Evolutionary conservation across 2,888 invertebrate genomes (phyloP).

Genomic region (Netelia fuscicornis): DNA sequence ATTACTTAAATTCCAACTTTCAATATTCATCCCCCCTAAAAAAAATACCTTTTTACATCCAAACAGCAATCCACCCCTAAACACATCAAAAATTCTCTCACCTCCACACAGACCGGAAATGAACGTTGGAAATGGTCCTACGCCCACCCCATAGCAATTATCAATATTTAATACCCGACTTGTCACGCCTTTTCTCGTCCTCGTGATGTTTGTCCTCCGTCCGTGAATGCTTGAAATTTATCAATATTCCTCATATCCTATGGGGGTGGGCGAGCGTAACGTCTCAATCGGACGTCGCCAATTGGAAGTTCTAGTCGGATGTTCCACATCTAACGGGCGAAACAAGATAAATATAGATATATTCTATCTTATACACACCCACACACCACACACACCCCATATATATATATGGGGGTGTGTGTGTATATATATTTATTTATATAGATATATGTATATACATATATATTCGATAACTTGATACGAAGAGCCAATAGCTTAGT

Average conservation of each 20-base stretch:
- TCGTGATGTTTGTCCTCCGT: neutral
- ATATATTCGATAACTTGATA: conserved; percentile 79
- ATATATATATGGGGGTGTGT: too few species aligned
- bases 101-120: conserved; percentile 18
- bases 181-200: conserved; percentile 44
- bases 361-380: too few species aligned
- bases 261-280: conserved; percentile 63
- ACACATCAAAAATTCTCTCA: neutral
- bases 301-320: conserved; percentile 49
- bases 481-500: conserved; percentile 82
- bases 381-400: too few species aligned
- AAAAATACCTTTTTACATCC: neutral
- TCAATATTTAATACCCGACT: conserved; percentile 48
- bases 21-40: neutral
- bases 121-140: conserved; percentile 37
- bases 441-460: neutral
- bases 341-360: conserved; percentile 22
- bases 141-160: conserved; percentile 17
- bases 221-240: conserved; percentile 33
- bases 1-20: neutral
- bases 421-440: conserved; percentile 17
- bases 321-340: conserved; percentile 7
- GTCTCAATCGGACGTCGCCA: conserved; percentile 72
- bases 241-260: conserved; percentile 65
- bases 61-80: neutral